A percentile compares a stretch with the other conserved stretches of the same genome.
phyloP scores from a whole-genome alignment of 2,888 invertebrate genomes.

The Hyalella azteca region DNA sequence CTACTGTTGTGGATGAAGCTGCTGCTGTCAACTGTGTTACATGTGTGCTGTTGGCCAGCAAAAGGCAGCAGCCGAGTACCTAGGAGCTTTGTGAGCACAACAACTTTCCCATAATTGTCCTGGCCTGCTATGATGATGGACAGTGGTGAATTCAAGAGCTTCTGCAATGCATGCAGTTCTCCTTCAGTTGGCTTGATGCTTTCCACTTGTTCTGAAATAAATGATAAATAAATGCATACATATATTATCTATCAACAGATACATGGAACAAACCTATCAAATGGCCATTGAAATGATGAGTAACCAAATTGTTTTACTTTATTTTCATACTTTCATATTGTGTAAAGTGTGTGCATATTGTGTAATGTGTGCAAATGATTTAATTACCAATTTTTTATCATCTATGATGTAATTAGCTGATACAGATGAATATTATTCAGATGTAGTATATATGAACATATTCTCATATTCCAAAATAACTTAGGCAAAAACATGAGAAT shows the following conservation, averaged over 20 bases:
- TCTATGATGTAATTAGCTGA: not conserved
- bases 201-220: conserved; percentile 50
- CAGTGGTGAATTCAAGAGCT: conserved; percentile 44
- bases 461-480: not conserved
- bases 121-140: conserved; percentile 53
- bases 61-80: conserved; percentile 53
- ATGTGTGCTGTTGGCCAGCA: conserved; percentile 35
- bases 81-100: conserved; percentile 52
- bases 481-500: not conserved
- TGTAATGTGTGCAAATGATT: not conserved
- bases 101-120: conserved; percentile 52
- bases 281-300: not conserved
- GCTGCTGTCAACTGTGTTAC: not conserved
- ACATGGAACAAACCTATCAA: not conserved
- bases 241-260: not conserved
- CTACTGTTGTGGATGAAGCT: conserved; percentile 6
- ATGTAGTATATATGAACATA: not conserved
- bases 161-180: conserved; percentile 44
- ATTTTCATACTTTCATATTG: not conserved
- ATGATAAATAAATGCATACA: not conserved
- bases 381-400: not conserved
- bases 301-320: not conserved
- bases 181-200: conserved; percentile 44
- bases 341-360: not conserved
- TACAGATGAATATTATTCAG: too few species aligned